These are phyloP conservation scores for Sipha flava DNA, from an alignment of 1,140 invertebrate species.

Conservation along the genomic window DNA sequence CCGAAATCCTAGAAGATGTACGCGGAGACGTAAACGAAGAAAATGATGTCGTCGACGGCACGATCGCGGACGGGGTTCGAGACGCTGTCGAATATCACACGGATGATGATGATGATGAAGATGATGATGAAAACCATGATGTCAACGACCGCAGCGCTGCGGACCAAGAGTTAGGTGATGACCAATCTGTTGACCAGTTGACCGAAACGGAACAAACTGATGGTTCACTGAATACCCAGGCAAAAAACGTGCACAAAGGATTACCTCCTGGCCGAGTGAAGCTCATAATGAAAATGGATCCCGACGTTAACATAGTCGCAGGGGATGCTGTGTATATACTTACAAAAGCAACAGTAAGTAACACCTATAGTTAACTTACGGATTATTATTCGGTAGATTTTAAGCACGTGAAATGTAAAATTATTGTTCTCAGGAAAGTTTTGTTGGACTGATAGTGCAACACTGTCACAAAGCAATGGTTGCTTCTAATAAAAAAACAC, in stretches of 20 bases:
- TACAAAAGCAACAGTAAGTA: constrained; percentile 33
- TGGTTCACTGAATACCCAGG: background rate
- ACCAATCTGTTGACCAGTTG: background rate
- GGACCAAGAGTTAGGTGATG: background rate
- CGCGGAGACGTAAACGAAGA: background rate
- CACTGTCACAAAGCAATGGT: constrained; percentile 12
- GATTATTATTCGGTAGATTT: too few relatives aligned
- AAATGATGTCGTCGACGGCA: background rate
- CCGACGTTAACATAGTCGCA: constrained; percentile 23
- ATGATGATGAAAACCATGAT: background rate
- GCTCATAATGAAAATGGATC: constrained; percentile 34
- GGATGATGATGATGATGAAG: background rate
- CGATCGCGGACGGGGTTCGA: background rate
- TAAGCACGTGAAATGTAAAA: too few relatives aligned
- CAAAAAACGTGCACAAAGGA: background rate
- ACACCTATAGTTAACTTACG: too few relatives aligned
- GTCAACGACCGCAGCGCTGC: background rate
- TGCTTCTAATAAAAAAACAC: constrained; percentile 24
- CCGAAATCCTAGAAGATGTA: background rate
- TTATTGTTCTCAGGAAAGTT: background rate
- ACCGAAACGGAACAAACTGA: background rate
- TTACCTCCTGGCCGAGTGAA: constrained; percentile 31
- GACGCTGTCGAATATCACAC: background rate
- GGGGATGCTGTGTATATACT: constrained; percentile 19
- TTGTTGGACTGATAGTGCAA: background rate